These are phyloP conservation scores for Serripes groenlandicus DNA, from an alignment of 2,888 invertebrate species.

Conservation along the genomic window DNA sequence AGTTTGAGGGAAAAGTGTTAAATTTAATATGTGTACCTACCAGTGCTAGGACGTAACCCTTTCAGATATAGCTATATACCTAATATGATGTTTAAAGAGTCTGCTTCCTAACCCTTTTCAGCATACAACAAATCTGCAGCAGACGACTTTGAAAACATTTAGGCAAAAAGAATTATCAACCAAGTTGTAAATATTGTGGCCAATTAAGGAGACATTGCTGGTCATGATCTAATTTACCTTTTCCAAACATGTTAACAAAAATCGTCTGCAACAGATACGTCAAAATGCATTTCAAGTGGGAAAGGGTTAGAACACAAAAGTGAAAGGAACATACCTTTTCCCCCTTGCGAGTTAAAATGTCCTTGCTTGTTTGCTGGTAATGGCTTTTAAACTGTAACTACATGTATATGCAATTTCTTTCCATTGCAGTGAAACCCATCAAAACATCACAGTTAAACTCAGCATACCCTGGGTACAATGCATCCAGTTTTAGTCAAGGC, in stretches of 20 bases:
- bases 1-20: neutral
- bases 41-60: conserved; percentile 16
- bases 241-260: neutral
- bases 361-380: neutral
- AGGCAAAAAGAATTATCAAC: too few relatives aligned
- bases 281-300: neutral
- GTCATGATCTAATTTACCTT: neutral
- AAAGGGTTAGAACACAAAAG: too few relatives aligned
- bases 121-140: too few relatives aligned
- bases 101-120: too few relatives aligned
- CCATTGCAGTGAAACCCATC: conserved; percentile 53
- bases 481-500: conserved; percentile 43
- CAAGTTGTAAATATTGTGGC: neutral
- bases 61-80: too few relatives aligned
- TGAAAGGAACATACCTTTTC: too few relatives aligned
- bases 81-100: too few relatives aligned
- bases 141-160: too few relatives aligned
- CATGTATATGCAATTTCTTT: too few relatives aligned
- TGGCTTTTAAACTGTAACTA: too few relatives aligned
- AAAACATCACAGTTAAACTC: conserved; percentile 42
- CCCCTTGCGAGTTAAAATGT: neutral
- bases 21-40: conserved; percentile 56
- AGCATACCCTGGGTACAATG: conserved; percentile 51
- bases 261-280: neutral
- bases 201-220: neutral